A percentile compares a stretch with the other conserved stretches of the same genome.
Evolutionary conservation across 2,888 invertebrate species (phyloP).

Genomic region (Automeris io): DNA sequence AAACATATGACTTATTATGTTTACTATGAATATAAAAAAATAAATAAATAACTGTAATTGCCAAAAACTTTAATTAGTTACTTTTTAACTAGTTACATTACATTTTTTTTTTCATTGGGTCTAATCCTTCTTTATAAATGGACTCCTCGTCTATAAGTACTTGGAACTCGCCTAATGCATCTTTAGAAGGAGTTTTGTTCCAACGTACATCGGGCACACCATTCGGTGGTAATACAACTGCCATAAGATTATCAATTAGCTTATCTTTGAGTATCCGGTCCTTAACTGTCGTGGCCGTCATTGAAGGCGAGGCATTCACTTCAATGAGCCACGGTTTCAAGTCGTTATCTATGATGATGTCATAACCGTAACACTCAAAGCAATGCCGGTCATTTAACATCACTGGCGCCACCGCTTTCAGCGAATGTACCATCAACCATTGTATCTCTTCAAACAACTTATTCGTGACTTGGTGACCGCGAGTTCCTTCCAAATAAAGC

Average conservation of each 20-base stretch:
- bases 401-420: conserved; percentile 95
- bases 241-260: conserved; percentile 94
- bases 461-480: conserved; percentile 92
- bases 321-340: conserved; percentile 97
- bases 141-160: conserved; percentile 89
- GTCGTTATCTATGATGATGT: conserved; percentile 95
- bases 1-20: no score
- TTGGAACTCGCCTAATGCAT: conserved; percentile 89
- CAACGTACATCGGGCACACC: conserved; percentile 93
- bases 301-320: conserved; percentile 96
- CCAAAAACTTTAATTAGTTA: background rate
- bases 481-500: conserved; percentile 93
- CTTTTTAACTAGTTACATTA: background rate
- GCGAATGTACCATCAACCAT: conserved; percentile 94
- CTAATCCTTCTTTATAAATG: background rate
- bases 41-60: background rate
- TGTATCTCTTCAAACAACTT: conserved; percentile 93
- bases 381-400: conserved; percentile 96
- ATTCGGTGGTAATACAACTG: conserved; percentile 91
- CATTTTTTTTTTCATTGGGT: conserved; percentile 78
- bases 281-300: conserved; percentile 95
- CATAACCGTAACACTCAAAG: conserved; percentile 97
- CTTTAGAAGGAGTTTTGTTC: conserved; percentile 87
- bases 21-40: no score
- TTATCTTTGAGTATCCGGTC: conserved; percentile 96